A percentile compares a stretch with the other conserved stretches of the same genome.
Conservation (phyloP, 2,888 invertebrate species). For the Ophonus ardosiacus region DNA sequence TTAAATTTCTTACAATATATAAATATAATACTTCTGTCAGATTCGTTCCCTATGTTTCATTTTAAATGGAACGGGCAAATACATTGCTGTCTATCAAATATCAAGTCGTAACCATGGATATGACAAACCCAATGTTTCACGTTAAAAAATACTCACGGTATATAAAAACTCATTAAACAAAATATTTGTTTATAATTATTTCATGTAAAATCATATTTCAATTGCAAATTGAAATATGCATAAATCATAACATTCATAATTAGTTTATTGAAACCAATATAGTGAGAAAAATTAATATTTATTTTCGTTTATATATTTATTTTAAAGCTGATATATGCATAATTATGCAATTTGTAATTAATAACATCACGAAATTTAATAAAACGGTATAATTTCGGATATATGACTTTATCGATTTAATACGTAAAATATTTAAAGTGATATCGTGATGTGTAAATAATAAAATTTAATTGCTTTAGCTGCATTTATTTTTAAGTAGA, state of each 20-base stretch:
- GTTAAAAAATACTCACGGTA: no score
- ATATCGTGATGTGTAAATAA: background rate
- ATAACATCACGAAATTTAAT: constrained; percentile 1
- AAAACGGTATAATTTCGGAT: background rate
- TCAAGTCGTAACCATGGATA: no score
- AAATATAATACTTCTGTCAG: no score
- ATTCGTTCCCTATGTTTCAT: no score
- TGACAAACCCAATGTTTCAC: no score
- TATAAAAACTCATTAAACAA: background rate
- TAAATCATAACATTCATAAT: background rate
- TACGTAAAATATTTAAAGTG: constrained; percentile 13
- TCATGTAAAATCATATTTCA: background rate
- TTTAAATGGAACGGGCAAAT: no score
- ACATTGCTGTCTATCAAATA: no score
- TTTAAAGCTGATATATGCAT: background rate
- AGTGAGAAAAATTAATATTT: background rate
- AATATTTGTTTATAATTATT: background rate
- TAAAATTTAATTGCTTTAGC: background rate
- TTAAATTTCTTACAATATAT: no score
- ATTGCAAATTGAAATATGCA: background rate
- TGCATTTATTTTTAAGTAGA: background rate
- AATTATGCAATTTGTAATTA: constrained; percentile 5
- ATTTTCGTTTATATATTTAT: background rate
- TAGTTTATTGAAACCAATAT: background rate
- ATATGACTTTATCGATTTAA: constrained; percentile 6